Base-by-base conservation (phyloP, 2,888 invertebrate species). In the Cheilosia pagana region DNA sequence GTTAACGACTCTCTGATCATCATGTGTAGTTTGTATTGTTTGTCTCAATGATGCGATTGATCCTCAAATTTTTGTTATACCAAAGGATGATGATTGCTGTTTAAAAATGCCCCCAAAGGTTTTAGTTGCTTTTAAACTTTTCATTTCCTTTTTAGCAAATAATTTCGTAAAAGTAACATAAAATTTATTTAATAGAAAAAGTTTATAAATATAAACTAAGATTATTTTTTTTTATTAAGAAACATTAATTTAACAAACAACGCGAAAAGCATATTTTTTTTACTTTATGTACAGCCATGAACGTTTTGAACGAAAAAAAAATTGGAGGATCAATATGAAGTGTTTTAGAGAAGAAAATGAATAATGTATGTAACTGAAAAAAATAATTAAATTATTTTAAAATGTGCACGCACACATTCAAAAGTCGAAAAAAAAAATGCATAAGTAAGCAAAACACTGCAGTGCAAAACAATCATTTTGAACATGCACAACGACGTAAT, bases 11-110 rank as follows among this genome's bases (percentile, higher is more conserved):
- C 28, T 59, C 75, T 67, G 50, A 19, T 65, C 48, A 41, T 57
- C 41, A 35, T 35, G 65, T 74, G 55, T 74, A 39, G 63, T 43
- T 65, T 65, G 67, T 65, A 57, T 31, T 70, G 19, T 70, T 76
- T 57, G 31, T 50, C 28, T 59, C 67, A 59, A 39, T 60, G 21
- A 31, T 52, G 8, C 31, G 39, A 67, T 79, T 79, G 79, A 79
- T 79, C 79, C 79, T 63, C 79, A 25, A 79, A 79, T 79, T 74
- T 74, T 43, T 86, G 57, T 81, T 72, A 28, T 28, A 81, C 86
- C 86, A 86, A 81, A 86, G 86, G 86, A 86, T 86, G 86, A 72
- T 86, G 86, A 86, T 86, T 81, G 45, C 86, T 86, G 81, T 81
- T 72, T 68, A 55, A 63, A 81, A 57, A 72, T 77, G 31, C 55